phyloP scores from a whole-genome alignment of 1,140 invertebrate species.

The Oedothorax gibbosus region DNA sequence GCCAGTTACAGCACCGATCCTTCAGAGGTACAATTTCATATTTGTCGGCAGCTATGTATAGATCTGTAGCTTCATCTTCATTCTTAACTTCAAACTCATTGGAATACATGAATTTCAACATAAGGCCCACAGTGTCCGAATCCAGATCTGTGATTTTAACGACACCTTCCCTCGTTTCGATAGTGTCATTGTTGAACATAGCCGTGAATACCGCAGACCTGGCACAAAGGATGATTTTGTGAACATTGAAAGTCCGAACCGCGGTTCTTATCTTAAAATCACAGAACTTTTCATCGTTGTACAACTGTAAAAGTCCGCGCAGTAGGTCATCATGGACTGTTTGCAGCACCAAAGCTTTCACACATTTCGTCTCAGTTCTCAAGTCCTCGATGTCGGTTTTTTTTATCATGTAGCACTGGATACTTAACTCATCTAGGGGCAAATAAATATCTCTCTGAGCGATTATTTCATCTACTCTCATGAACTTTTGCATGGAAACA shows the following conservation, averaged over 20 bases:
- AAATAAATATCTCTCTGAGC: too few relatives aligned
- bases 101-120: neutral
- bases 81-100: neutral
- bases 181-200: conserved; percentile 66
- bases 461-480: too few relatives aligned
- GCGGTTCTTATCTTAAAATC: conserved; percentile 66
- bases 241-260: conserved; percentile 64
- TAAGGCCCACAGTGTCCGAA: neutral
- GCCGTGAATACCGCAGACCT: conserved; percentile 67
- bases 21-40: neutral
- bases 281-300: conserved; percentile 3
- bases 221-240: conserved; percentile 66
- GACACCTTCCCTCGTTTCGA: neutral
- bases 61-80: neutral
- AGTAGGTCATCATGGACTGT: too few relatives aligned
- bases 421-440: too few relatives aligned
- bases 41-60: neutral
- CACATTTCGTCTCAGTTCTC: too few relatives aligned
- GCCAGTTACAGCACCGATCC: neutral
- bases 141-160: conserved; percentile 8
- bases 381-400: too few relatives aligned
- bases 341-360: too few relatives aligned
- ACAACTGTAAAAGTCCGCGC: neutral
- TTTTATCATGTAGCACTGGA: too few relatives aligned
- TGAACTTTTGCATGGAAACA: too few relatives aligned